Conservation (phyloP, 2,113 vertebrate species). For the Noctilio leporinus region DNA sequence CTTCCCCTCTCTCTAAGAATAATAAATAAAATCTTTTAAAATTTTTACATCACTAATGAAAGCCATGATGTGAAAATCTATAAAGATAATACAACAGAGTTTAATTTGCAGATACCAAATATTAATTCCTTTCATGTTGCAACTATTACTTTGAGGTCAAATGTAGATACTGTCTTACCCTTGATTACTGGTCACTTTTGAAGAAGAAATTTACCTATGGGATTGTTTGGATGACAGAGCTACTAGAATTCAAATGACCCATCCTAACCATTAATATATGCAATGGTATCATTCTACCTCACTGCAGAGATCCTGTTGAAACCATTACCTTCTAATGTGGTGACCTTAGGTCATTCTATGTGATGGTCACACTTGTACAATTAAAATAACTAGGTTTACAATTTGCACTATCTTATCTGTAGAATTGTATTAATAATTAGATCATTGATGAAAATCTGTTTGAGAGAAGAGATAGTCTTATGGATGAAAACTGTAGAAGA, state of each 20-base stretch:
- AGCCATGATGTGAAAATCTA: background rate
- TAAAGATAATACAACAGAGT: background rate
- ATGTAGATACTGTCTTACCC: background rate
- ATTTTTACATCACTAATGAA: background rate
- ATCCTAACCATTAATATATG: accelerated
- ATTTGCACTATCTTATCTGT: background rate
- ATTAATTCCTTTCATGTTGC: background rate
- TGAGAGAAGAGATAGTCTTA: background rate
- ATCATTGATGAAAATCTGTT: background rate
- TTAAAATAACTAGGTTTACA: background rate
- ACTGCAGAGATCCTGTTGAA: background rate
- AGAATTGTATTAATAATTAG: background rate
- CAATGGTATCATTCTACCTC: background rate
- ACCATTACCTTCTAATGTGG: background rate
- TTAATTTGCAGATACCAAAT: background rate
- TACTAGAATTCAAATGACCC: background rate
- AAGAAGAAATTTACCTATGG: background rate
- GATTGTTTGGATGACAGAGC: background rate
- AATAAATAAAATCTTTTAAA: no score
- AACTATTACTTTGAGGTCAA: background rate
- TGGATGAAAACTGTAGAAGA: background rate
- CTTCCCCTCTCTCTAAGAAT: no score
- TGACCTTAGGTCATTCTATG: background rate
- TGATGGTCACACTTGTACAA: background rate
- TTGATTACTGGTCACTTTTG: background rate